These are phyloP conservation scores for Tricholauxania praeusta DNA, from an alignment of 2,888 invertebrate genomes.

Conservation along the genomic window DNA sequence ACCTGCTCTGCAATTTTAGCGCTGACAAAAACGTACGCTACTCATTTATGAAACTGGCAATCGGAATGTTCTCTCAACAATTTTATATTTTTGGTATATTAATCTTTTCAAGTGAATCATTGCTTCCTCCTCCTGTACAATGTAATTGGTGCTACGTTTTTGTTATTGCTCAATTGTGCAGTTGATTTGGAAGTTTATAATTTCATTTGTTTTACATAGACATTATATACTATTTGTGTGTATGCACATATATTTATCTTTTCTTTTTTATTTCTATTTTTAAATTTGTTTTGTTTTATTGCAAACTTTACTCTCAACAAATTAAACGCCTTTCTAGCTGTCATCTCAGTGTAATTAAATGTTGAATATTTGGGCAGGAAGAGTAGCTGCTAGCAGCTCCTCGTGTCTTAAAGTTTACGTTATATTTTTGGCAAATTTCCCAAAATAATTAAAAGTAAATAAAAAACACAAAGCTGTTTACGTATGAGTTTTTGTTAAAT, in stretches of 20 bases:
- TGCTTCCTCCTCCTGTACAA: too few species aligned
- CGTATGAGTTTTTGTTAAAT: background rate
- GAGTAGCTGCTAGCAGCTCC: constrained; percentile 1
- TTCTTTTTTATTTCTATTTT: too few species aligned
- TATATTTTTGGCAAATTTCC: constrained; percentile 24
- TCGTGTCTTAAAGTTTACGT: constrained; percentile 19
- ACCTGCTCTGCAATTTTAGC: too few species aligned
- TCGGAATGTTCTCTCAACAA: too few species aligned
- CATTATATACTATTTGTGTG: background rate
- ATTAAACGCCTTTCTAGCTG: background rate
- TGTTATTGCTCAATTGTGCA: too few species aligned
- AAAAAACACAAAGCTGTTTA: constrained; percentile 22
- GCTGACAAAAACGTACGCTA: too few species aligned
- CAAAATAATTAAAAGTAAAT: constrained; percentile 11
- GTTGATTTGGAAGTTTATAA: too few species aligned
- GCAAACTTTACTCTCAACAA: too few species aligned
- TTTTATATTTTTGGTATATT: too few species aligned
- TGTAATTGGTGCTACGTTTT: too few species aligned
- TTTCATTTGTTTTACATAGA: background rate
- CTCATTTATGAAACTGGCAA: too few species aligned
- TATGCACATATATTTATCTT: background rate
- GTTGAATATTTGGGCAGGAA: background rate
- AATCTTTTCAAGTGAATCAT: too few species aligned
- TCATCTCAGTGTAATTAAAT: constrained; percentile 4
- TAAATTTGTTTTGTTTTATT: background rate